Conservation (phyloP, 2,113 vertebrate species). For the Amphilophus citrinellus region DNA sequence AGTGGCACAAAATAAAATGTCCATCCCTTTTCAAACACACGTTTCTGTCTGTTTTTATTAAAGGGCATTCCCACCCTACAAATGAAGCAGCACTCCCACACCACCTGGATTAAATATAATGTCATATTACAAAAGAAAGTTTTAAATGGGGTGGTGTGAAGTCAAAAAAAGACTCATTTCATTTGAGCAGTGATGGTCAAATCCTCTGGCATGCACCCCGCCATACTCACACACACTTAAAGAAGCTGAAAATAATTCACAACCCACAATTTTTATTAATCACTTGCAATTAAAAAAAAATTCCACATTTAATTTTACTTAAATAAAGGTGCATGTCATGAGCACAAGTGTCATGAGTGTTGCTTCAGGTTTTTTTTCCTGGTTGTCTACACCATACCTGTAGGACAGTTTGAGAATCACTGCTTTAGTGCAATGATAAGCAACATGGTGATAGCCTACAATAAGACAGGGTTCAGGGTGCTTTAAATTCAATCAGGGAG, state of each 20-base stretch:
- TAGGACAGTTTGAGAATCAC: too few relatives aligned
- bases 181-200: not conserved
- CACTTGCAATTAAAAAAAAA: not conserved
- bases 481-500: not conserved
- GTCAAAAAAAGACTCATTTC: not conserved
- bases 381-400: too few relatives aligned
- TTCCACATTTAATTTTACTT: not conserved
- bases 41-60: not conserved
- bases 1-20: not conserved
- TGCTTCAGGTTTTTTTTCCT: too few relatives aligned
- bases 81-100: not conserved
- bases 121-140: not conserved
- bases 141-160: not conserved
- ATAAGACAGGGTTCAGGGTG: not conserved
- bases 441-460: not conserved
- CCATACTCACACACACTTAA: not conserved
- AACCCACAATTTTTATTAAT: not conserved
- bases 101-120: not conserved
- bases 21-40: not conserved
- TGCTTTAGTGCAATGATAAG: not conserved
- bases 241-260: not conserved
- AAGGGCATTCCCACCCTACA: not conserved
- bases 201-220: not conserved
- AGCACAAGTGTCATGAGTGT: too few relatives aligned
- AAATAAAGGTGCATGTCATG: not conserved